phyloP scores from a whole-genome alignment of 2,797 vertebrate species.

The Arctocebus calabarensis region DNA sequence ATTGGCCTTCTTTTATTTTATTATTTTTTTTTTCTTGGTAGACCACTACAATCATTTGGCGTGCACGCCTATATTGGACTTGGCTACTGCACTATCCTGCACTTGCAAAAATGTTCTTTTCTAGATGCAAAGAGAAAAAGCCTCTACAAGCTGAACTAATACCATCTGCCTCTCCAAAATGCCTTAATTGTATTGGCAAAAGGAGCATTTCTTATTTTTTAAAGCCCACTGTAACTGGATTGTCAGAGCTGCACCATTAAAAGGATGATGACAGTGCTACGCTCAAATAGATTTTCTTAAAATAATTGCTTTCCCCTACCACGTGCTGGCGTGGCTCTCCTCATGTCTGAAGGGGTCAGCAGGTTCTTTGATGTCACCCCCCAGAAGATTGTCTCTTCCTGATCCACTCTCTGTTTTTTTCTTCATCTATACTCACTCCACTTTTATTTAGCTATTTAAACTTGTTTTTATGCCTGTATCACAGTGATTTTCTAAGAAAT shows the following conservation, averaged over 20 bases:
- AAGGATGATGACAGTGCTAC: slow-evolving; percentile 77
- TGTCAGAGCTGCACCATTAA: slow-evolving; percentile 85
- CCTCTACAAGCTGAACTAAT: slow-evolving; percentile 67
- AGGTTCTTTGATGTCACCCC: neutral
- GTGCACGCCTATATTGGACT: neutral
- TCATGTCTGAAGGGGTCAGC: slow-evolving; percentile 32
- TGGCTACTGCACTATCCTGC: neutral
- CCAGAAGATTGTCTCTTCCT: slow-evolving; percentile 21
- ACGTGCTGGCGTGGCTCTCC: neutral
- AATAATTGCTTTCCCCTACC: slow-evolving; percentile 70
- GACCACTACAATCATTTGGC: slow-evolving; percentile 31
- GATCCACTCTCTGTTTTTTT: neutral
- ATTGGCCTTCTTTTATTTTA: neutral
- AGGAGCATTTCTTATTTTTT: slow-evolving; percentile 83
- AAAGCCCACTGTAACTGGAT: slow-evolving; percentile 83
- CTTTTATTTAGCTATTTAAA: neutral
- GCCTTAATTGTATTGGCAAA: slow-evolving; percentile 81
- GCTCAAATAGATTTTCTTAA: slow-evolving; percentile 74
- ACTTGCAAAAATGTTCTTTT: slow-evolving; percentile 73
- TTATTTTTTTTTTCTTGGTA: neutral
- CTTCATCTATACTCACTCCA: neutral
- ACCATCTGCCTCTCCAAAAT: slow-evolving; percentile 82
- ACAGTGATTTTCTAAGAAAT: neutral
- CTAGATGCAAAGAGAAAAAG: slow-evolving; percentile 51
- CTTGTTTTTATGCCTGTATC: neutral